Percentiles rank a stretch among this genome's conserved stretches.
These are phyloP conservation scores for Tolmerus cingulatus DNA, from an alignment of 2,888 invertebrate species.

Conservation along the genomic window DNA sequence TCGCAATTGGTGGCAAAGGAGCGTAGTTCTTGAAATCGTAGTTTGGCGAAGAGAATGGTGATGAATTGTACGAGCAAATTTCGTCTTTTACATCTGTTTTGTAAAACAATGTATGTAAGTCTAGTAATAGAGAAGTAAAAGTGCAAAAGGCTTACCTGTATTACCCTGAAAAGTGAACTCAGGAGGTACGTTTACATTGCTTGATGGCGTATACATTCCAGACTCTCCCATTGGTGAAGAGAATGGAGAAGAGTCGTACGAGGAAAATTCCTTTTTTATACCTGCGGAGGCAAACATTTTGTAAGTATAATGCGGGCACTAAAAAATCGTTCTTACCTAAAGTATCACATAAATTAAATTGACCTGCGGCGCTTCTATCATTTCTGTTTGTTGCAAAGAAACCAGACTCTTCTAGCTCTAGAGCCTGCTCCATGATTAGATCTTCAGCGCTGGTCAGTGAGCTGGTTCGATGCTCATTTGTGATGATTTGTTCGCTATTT, in stretches of 20 bases:
- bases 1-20: constrained; percentile 21
- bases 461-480: constrained; percentile 48
- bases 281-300: neutral
- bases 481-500: constrained; percentile 52
- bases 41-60: constrained; percentile 59
- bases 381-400: constrained; percentile 43
- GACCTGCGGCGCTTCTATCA: neutral
- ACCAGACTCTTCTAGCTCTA: constrained; percentile 62
- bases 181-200: neutral
- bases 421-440: constrained; percentile 62
- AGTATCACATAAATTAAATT: neutral
- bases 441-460: constrained; percentile 60
- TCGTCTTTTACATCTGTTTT: neutral
- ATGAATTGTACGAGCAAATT: constrained; percentile 57
- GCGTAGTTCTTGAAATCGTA: neutral
- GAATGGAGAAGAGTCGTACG: neutral
- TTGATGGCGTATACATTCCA: neutral
- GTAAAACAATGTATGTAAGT: neutral
- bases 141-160: neutral
- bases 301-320: neutral
- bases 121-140: neutral
- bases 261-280: constrained; percentile 2
- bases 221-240: constrained; percentile 2
- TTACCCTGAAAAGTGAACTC: neutral
- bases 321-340: neutral